Conservation (phyloP, 2,113 vertebrate species). For the Pachyramphus minor region DNA sequence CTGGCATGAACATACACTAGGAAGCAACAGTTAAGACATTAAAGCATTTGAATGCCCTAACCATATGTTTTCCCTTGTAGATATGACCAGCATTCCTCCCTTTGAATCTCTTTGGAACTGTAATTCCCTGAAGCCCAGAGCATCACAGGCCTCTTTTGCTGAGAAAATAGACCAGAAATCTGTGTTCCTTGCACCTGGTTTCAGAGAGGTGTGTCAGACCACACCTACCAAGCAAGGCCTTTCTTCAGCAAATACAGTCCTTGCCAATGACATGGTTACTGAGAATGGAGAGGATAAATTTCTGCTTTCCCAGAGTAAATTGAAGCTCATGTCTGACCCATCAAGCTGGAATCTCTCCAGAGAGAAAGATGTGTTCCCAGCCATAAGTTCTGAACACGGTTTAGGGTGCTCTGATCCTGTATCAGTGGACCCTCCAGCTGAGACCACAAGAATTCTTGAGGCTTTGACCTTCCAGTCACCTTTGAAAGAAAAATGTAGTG, state of each 20-base stretch:
- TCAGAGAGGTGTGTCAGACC: neutral
- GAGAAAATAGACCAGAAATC: constrained; percentile 37
- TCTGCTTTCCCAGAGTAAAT: neutral
- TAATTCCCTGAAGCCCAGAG: constrained; percentile 17
- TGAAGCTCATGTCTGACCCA: constrained; percentile 25
- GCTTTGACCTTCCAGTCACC: constrained; percentile 3
- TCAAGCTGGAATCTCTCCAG: constrained; percentile 5
- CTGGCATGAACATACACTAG: neutral
- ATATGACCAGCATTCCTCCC: constrained; percentile 6
- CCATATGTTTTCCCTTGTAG: neutral
- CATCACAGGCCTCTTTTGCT: neutral
- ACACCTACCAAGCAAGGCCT: neutral
- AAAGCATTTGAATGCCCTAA: neutral
- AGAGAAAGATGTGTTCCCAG: neutral
- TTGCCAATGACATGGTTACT: neutral
- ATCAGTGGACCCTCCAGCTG: neutral
- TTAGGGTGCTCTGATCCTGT: neutral
- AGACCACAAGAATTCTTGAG: constrained; percentile 13
- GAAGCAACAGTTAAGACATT: neutral
- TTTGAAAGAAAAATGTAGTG: neutral
- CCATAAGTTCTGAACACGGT: neutral
- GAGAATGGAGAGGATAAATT: neutral
- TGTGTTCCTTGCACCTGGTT: constrained; percentile 3
- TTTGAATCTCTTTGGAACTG: constrained; percentile 38
- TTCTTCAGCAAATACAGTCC: constrained; percentile 10